These are phyloP conservation scores for Nephrotoma guestfalica DNA, from an alignment of 2,888 invertebrate genomes.

Conservation along the genomic window DNA sequence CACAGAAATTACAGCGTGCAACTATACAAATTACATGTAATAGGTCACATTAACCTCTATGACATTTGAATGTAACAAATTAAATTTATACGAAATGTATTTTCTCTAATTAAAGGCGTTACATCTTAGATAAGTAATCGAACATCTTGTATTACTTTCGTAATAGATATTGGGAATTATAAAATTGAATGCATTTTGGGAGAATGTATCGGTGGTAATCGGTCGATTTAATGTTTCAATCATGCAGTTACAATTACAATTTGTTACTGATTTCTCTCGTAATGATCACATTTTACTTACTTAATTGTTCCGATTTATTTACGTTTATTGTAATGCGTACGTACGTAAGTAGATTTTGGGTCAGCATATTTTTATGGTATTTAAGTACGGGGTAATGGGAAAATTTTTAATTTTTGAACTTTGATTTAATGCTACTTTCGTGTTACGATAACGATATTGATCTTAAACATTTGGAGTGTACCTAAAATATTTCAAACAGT, in stretches of 20 bases:
- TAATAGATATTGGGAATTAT: background rate
- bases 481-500: no score
- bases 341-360: background rate
- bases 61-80: background rate
- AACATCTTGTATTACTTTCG: background rate
- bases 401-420: background rate
- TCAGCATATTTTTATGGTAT: background rate
- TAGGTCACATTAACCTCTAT: background rate
- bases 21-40: background rate
- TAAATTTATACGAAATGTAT: background rate
- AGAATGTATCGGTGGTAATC: background rate
- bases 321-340: background rate
- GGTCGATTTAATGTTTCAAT: background rate
- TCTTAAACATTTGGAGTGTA: no score
- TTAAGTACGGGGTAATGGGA: background rate
- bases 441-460: no score
- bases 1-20: background rate
- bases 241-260: background rate
- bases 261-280: background rate
- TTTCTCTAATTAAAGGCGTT: background rate
- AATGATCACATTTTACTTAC: background rate
- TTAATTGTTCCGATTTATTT: background rate
- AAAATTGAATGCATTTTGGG: background rate
- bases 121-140: background rate
- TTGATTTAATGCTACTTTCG: background rate